These are phyloP conservation scores for Pachliopta kotzebuea DNA, from an alignment of 2,888 invertebrate species.

Conservation along the genomic window DNA sequence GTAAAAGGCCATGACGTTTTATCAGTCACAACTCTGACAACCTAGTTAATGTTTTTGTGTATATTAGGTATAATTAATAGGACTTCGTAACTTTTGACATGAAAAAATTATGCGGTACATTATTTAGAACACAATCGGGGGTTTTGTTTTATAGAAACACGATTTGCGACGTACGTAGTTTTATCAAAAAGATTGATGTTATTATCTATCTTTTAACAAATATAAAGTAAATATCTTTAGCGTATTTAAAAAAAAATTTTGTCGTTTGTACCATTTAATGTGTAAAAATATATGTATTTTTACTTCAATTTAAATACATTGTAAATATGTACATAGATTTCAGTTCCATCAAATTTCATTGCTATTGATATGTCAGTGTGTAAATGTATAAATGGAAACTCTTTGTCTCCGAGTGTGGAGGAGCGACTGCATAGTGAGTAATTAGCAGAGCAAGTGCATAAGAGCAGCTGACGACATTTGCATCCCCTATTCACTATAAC, in stretches of 20 bases:
- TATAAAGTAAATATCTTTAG: too few species aligned
- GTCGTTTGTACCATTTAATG: not conserved
- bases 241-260: too few species aligned
- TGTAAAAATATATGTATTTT: not conserved
- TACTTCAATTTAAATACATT: not conserved
- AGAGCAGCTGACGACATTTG: conserved; percentile 24
- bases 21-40: conserved; percentile 68
- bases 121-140: not conserved
- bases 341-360: too few species aligned
- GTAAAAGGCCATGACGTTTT: conserved; percentile 73
- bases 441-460: conserved; percentile 22
- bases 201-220: too few species aligned
- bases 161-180: not conserved
- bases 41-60: conserved; percentile 67
- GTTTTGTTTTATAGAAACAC: not conserved
- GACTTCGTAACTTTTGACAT: conserved; percentile 72
- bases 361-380: conserved; percentile 1
- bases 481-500: conserved; percentile 1
- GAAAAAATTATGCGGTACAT: conserved; percentile 53
- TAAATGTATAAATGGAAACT: conserved; percentile 9
- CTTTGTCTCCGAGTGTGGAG: conserved; percentile 1
- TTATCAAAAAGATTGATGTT: not conserved
- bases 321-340: conserved; percentile 25
- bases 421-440: conserved; percentile 12
- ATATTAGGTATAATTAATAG: conserved; percentile 76